Conservation (phyloP, 1,140 invertebrate genomes). For the Drosophila saltans region DNA sequence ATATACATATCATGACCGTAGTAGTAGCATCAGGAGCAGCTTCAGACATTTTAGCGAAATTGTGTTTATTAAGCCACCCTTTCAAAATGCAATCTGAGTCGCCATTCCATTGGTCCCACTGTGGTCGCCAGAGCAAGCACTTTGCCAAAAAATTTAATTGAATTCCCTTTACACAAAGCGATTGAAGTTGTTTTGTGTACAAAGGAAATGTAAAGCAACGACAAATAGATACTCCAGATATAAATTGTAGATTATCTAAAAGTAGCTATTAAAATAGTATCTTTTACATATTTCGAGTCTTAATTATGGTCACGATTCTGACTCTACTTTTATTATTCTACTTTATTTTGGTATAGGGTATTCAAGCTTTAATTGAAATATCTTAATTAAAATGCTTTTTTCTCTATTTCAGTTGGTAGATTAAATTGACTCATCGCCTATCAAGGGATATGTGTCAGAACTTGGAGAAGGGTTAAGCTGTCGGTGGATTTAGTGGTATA, state of each 20-base stretch:
- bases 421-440: slow-evolving; percentile 49
- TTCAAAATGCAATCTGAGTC: slow-evolving; percentile 15
- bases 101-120: slow-evolving; percentile 5
- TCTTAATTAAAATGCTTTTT: background rate
- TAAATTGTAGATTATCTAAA: background rate
- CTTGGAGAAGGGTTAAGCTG: slow-evolving; percentile 43
- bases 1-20: background rate
- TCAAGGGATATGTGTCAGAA: slow-evolving; percentile 23
- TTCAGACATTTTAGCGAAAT: slow-evolving; percentile 31
- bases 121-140: background rate
- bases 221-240: background rate
- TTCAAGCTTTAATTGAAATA: slow-evolving; percentile 3
- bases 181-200: slow-evolving; percentile 6
- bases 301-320: too few relatives aligned
- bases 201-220: background rate
- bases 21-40: background rate
- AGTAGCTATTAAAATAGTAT: background rate
- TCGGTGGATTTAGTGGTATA: slow-evolving; percentile 34
- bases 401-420: slow-evolving; percentile 9
- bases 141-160: slow-evolving; percentile 11
- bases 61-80: slow-evolving; percentile 11
- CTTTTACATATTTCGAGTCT: background rate
- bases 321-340: too few relatives aligned
- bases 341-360: background rate
- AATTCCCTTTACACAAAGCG: background rate